Conservation (phyloP, 2,797 vertebrate genomes). For the Smutsia gigantea region DNA sequence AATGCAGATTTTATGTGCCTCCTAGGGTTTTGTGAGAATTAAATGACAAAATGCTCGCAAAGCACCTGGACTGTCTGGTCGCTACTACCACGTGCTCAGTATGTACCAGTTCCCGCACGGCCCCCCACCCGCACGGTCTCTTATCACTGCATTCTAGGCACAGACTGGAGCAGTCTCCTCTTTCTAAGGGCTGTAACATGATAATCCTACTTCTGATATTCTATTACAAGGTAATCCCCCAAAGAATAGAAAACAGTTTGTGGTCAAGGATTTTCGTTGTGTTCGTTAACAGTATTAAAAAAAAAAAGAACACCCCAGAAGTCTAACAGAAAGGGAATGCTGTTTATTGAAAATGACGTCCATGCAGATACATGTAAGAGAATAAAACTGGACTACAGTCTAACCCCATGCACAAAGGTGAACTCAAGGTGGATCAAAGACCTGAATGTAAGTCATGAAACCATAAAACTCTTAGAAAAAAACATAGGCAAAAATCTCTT, state of each 20-base stretch:
- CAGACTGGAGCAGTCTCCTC: background rate
- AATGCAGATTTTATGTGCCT: background rate
- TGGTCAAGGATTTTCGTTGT: slow-evolving; percentile 17
- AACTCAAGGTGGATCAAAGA: too few relatives aligned
- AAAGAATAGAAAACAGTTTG: slow-evolving; percentile 17
- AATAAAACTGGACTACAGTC: too few relatives aligned
- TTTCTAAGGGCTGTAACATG: background rate
- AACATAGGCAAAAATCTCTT: too few relatives aligned
- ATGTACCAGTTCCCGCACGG: background rate
- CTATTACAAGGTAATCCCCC: background rate
- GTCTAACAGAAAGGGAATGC: background rate
- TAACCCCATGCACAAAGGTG: too few relatives aligned
- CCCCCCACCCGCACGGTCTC: background rate
- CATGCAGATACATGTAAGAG: too few relatives aligned
- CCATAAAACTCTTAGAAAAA: too few relatives aligned
- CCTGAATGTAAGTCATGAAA: too few relatives aligned
- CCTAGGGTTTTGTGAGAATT: background rate
- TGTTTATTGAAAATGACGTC: background rate
- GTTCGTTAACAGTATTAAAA: background rate
- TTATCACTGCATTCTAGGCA: background rate
- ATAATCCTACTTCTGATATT: background rate
- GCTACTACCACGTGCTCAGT: background rate
- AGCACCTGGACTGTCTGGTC: background rate
- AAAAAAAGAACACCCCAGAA: background rate
- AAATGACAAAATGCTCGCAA: background rate